Evolutionary conservation across 1,140 invertebrate genomes (phyloP).

Genomic region (Wasmannia auropunctata): DNA sequence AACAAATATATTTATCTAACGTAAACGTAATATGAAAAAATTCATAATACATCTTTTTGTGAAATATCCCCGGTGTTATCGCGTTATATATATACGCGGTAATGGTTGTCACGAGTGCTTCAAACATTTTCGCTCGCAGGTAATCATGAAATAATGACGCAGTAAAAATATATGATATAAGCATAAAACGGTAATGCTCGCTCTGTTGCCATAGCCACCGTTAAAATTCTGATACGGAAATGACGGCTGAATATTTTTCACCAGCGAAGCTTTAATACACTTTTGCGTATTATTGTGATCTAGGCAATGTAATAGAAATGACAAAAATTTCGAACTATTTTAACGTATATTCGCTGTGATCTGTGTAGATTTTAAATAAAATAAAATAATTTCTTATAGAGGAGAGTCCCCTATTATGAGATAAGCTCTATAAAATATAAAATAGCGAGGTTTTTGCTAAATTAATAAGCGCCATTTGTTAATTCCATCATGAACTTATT

Average conservation of each 20-base stretch:
- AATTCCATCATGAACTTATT: too few species aligned
- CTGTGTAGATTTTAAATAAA: background rate
- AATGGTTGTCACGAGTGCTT: constrained; percentile 21
- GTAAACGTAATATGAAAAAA: constrained; percentile 31
- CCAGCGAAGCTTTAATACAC: background rate
- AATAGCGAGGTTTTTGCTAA: too few species aligned
- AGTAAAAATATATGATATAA: constrained; percentile 41
- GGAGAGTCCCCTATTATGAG: too few species aligned
- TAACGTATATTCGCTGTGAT: background rate
- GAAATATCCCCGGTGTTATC: constrained; percentile 24
- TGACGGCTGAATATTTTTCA: constrained; percentile 9
- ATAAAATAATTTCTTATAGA: background rate
- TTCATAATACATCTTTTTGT: constrained; percentile 30
- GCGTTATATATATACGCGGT: background rate
- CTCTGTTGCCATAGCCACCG: background rate
- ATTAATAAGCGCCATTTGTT: too few species aligned
- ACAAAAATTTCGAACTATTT: background rate
- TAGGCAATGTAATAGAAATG: background rate
- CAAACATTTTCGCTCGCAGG: constrained; percentile 27
- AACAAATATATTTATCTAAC: constrained; percentile 3
- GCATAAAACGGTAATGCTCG: constrained; percentile 13
- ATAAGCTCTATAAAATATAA: too few species aligned
- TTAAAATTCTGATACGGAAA: constrained; percentile 32
- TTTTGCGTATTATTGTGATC: constrained; percentile 22
- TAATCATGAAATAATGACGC: constrained; percentile 46